Conservation (phyloP, 2,797 vertebrate species). For the Falco novaeseelandiae region DNA sequence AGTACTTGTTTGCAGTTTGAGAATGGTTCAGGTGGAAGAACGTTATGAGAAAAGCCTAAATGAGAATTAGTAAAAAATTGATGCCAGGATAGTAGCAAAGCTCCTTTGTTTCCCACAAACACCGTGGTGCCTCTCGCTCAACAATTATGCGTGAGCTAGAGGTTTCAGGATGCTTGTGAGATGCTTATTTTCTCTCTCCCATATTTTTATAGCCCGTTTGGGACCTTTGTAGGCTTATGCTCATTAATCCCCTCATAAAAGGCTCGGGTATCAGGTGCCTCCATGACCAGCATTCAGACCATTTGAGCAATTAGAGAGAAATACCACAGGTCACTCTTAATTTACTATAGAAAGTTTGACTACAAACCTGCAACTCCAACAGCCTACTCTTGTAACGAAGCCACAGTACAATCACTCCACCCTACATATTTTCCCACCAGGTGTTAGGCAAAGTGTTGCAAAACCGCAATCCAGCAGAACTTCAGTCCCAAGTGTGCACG, state of each 20-base stretch:
- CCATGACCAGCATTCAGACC: slow-evolving; percentile 4
- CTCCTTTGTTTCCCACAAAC: not conserved
- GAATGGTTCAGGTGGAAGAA: not conserved
- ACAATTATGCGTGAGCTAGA: not conserved
- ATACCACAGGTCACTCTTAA: not conserved
- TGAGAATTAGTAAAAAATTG: not conserved
- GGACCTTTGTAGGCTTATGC: not conserved
- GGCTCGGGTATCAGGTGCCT: slow-evolving; percentile 18
- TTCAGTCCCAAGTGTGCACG: not conserved
- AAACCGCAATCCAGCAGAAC: not conserved
- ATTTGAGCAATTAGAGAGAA: slow-evolving; percentile 40
- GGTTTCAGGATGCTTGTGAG: not conserved
- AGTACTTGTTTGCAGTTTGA: not conserved
- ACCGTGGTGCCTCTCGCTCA: not conserved
- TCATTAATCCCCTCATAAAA: slow-evolving; percentile 40
- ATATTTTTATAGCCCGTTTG: slow-evolving; percentile 9
- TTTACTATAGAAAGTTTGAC: not conserved
- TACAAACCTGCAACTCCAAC: not conserved
- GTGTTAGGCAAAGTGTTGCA: not conserved
- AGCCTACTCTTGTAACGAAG: not conserved
- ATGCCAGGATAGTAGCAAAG: not conserved
- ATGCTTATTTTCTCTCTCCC: not conserved
- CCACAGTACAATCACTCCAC: not conserved
- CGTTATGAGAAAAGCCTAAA: not conserved
- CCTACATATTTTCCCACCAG: not conserved